A percentile compares a stretch with the other conserved stretches of the same genome.
Conservation (phyloP, 2,888 invertebrate genomes). For the Rhyacophila evoluta region DNA sequence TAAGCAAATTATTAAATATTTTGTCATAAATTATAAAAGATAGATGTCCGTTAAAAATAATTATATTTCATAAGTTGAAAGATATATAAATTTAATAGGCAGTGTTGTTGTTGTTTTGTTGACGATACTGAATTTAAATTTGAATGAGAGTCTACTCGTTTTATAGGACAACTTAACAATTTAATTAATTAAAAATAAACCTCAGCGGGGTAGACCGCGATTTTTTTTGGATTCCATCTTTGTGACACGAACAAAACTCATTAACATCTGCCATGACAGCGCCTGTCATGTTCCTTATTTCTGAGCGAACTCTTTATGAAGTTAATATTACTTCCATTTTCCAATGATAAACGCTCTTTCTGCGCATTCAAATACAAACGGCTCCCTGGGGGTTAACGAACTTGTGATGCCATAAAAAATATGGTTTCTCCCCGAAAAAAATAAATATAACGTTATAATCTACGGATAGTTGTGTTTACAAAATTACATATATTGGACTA, state of each 20-base stretch:
- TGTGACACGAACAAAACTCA: slow-evolving; percentile 31
- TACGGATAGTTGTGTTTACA: neutral
- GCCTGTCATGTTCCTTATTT: slow-evolving; percentile 30
- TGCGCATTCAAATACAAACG: slow-evolving; percentile 1
- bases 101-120: too few species aligned
- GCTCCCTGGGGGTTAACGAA: neutral
- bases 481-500: too few species aligned
- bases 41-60: too few species aligned
- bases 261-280: slow-evolving; percentile 23
- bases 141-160: neutral
- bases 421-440: neutral
- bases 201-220: neutral
- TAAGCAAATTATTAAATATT: too few species aligned
- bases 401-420: neutral
- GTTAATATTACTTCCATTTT: slow-evolving; percentile 19
- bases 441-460: neutral
- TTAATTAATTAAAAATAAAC: slow-evolving; percentile 12
- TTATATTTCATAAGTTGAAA: too few species aligned
- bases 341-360: slow-evolving; percentile 15
- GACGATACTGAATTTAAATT: neutral
- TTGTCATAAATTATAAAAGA: too few species aligned
- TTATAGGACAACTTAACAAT: neutral
- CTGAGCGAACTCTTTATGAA: slow-evolving; percentile 20
- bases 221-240: slow-evolving; percentile 17
- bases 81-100: too few species aligned